Percentiles rank a stretch among this genome's conserved stretches.
Conservation (phyloP, 1,140 invertebrate genomes). For the Trachelipus rathkii region DNA sequence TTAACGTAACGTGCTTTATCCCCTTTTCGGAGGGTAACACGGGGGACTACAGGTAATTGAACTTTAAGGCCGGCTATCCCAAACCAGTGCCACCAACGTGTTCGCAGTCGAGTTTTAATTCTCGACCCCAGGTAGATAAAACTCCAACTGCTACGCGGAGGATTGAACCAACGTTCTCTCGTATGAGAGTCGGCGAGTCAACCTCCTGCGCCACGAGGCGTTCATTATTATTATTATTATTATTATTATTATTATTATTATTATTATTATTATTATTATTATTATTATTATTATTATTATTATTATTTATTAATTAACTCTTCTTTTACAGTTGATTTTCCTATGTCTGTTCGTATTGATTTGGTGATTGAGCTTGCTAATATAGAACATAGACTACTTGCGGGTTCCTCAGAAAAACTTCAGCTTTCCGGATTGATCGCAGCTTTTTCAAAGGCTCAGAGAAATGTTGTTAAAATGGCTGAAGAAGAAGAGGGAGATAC, state of each 20-base stretch:
- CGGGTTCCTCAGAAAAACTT: conserved; percentile 74
- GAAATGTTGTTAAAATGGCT: neutral
- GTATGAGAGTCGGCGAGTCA: too few species aligned
- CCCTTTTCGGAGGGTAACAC: too few species aligned
- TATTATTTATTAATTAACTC: neutral
- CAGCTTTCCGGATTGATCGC: conserved; percentile 77
- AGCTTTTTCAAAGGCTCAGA: conserved; percentile 56
- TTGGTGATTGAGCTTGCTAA: conserved; percentile 75
- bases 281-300: neutral
- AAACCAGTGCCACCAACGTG: too few species aligned
- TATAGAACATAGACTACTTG: conserved; percentile 71
- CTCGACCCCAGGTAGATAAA: too few species aligned
- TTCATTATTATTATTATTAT: too few species aligned
- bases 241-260: neutral
- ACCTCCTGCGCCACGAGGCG: too few species aligned
- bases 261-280: neutral
- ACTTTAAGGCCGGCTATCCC: too few species aligned
- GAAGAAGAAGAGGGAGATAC: neutral
- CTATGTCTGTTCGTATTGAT: conserved; percentile 65
- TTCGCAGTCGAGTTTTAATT: too few species aligned
- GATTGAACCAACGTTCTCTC: too few species aligned
- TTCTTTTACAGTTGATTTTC: conserved; percentile 71
- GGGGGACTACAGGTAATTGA: too few species aligned
- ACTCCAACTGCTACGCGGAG: too few species aligned
- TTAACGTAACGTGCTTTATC: neutral